Base-by-base conservation (phyloP, 2,113 vertebrate species). In the Dasyprocta punctata region DNA sequence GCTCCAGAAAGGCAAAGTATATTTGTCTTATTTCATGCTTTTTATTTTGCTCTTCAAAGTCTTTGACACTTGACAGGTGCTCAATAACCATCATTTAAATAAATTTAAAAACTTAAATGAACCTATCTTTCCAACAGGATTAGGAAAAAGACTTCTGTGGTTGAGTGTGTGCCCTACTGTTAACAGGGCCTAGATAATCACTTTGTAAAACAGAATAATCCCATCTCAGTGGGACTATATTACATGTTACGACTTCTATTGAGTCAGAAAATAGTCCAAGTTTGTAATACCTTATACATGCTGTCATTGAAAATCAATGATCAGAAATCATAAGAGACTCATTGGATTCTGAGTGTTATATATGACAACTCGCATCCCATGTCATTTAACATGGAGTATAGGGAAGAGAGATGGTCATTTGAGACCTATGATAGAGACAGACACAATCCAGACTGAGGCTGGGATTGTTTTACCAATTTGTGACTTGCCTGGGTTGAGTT, bases 191-290 rank as follows among this genome's bases (percentile, higher is more conserved):
- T 80, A 60, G 5, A 1, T 67, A 67, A n/a, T 47, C 86, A 65
- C n/a, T 94, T 89, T 52, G 41, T 49, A 61, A 71, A 96, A 78
- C 28, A 92, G 82, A 93, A 26, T 54, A 49, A 56, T 91, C 12
- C 44, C 24, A 61, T 77, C 16, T 89, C 26, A 33, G 1, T 36
- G 82, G 71, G 73, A 82, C 36, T 52, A 1, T 9, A 44, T 1
- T 47, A 49, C 24, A 8, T 13, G 5, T n/a, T 82, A 65, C 30
- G n/a, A 38, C 41, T 65, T 28, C 71, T 38, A 28, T 0, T n/a
- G 28, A 89, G 54, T 84, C 47, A 75, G 60, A 85, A 92, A 81
- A 56, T 49, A 67, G 77, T 41, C 52, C 11, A 19, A n/a, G 58
- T 83, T 94, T 83, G 11, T 28, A 80, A 87, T 75, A 65, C 44